Percentiles rank a stretch among this genome's conserved stretches.
phyloP scores from a whole-genome alignment of 2,113 vertebrate genomes.

The Scolopax mira region DNA sequence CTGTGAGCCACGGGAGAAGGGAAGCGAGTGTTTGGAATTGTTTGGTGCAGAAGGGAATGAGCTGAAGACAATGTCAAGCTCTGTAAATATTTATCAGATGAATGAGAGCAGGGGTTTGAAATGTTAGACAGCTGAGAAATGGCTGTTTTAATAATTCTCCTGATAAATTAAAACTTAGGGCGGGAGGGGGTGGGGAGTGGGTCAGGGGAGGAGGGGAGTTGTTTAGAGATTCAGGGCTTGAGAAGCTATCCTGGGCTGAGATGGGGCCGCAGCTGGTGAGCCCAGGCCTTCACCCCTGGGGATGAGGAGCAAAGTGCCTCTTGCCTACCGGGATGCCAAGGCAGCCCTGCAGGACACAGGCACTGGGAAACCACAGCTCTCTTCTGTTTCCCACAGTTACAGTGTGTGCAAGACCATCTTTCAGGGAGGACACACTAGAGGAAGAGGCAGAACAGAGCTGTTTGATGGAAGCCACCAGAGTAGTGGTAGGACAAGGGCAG shows the following conservation, averaged over 20 bases:
- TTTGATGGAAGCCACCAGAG: background rate
- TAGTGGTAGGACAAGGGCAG: background rate
- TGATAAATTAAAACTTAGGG: slow-evolving; percentile 71
- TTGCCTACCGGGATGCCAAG: fast-evolving
- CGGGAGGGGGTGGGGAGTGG: background rate
- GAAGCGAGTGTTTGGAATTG: slow-evolving; percentile 70
- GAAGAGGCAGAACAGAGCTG: background rate
- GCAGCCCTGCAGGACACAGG: background rate
- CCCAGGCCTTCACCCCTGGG: background rate
- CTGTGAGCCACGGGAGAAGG: background rate
- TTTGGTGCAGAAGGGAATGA: slow-evolving; percentile 69
- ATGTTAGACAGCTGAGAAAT: slow-evolving; percentile 78
- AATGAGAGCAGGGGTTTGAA: slow-evolving; percentile 76
- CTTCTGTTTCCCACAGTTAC: fast-evolving
- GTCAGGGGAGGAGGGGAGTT: slow-evolving; percentile 28
- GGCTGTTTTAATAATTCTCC: slow-evolving; percentile 77
- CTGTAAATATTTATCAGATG: slow-evolving; percentile 79
- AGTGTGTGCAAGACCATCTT: background rate
- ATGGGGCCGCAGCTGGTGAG: background rate
- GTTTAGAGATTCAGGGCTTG: slow-evolving; percentile 64
- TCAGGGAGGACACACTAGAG: background rate
- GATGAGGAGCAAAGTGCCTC: background rate
- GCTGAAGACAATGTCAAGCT: slow-evolving; percentile 77
- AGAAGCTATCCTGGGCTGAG: background rate
- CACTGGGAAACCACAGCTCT: background rate